Conservation (phyloP, 30 jellyfish, hydroid and myxozoan species). For the Hydractinia echinata region DNA sequence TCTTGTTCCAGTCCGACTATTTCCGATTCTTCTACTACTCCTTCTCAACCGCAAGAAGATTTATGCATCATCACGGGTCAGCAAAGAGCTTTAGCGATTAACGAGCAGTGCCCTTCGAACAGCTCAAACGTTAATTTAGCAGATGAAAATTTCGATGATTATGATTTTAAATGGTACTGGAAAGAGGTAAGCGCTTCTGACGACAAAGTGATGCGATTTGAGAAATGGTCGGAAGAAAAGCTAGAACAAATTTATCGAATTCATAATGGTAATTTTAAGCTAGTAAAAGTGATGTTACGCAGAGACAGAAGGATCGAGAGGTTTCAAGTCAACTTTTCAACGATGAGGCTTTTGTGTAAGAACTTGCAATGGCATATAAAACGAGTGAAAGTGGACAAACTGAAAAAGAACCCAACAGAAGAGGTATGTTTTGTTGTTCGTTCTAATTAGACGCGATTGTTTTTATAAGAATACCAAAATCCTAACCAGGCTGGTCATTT, state of each 20-base stretch:
- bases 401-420: neutral
- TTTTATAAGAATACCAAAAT: too few species aligned
- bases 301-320: neutral
- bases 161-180: neutral
- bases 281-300: neutral
- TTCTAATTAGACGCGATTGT: too few species aligned
- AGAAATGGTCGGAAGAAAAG: constrained; percentile 7
- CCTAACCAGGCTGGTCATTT: too few species aligned
- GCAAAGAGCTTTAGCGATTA: too few species aligned
- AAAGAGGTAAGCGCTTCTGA: neutral
- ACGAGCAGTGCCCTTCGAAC: too few species aligned
- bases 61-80: too few species aligned
- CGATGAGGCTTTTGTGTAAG: neutral
- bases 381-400: neutral
- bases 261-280: neutral
- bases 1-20: too few species aligned
- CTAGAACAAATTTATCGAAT: neutral
- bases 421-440: neutral
- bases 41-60: too few species aligned
- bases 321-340: constrained; percentile 5
- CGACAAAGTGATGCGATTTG: neutral
- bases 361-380: neutral
- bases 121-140: too few species aligned
- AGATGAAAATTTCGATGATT: neutral
- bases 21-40: too few species aligned